Percentiles rank a stretch among this genome's conserved stretches.
These are phyloP conservation scores for Brassicogethes aeneus DNA, from an alignment of 2,888 invertebrate genomes.

Conservation along the genomic window DNA sequence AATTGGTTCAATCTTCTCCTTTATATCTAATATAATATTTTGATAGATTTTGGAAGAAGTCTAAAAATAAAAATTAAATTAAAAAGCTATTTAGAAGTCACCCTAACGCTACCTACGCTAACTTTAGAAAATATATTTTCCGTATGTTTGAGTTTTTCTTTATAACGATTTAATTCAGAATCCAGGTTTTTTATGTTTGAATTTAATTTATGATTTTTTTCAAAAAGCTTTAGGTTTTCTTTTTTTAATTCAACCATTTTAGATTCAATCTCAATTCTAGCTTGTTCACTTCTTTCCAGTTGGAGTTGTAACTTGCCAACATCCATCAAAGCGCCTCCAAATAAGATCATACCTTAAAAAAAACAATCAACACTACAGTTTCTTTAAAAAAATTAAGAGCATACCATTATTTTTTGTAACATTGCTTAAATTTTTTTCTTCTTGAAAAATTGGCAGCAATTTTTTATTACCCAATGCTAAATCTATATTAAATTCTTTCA, in stretches of 20 bases:
- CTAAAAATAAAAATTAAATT: constrained; percentile 37
- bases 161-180: constrained; percentile 52
- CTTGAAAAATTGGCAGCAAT: constrained; percentile 58
- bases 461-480: constrained; percentile 57
- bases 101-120: constrained; percentile 43
- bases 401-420: constrained; percentile 37
- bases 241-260: constrained; percentile 53
- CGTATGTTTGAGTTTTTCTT: constrained; percentile 48
- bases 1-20: constrained; percentile 53
- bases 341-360: constrained; percentile 58
- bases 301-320: constrained; percentile 70
- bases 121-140: constrained; percentile 49
- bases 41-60: constrained; percentile 60
- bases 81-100: neutral
- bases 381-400: too few species aligned
- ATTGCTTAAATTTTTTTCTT: neutral
- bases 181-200: constrained; percentile 50
- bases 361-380: constrained; percentile 3
- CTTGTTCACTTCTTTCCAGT: constrained; percentile 65
- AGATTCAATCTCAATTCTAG: constrained; percentile 64
- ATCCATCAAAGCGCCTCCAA: constrained; percentile 72
- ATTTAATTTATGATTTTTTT: constrained; percentile 48
- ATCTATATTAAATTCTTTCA: constrained; percentile 44
- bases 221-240: constrained; percentile 49
- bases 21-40: constrained; percentile 53